Evolutionary conservation across 2,113 vertebrate genomes (phyloP).

Genomic region (Empidonax alnorum): DNA sequence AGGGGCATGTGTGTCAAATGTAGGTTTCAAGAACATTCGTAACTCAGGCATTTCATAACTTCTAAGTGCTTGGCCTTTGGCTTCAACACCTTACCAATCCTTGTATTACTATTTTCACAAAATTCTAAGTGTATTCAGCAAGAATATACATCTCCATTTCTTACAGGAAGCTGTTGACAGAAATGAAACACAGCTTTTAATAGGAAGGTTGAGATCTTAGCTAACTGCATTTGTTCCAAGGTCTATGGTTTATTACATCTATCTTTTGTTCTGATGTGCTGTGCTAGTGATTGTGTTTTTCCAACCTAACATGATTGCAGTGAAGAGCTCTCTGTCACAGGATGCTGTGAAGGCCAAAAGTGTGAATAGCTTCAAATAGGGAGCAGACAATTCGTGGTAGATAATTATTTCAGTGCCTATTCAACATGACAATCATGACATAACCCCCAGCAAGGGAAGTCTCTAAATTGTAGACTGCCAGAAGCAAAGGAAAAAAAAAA

Average conservation of each 20-base stretch:
- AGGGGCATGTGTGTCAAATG: background rate
- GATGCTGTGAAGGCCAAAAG: background rate
- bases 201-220: background rate
- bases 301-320: background rate
- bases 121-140: background rate
- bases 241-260: background rate
- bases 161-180: background rate
- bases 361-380: background rate
- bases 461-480: background rate
- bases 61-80: background rate
- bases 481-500: background rate
- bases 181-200: background rate
- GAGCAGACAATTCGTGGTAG: background rate
- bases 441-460: background rate
- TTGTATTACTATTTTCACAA: background rate
- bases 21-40: background rate
- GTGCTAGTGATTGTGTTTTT: background rate
- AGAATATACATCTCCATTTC: background rate
- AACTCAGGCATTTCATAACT: background rate
- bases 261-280: background rate
- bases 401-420: slow-evolving; percentile 11
- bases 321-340: background rate
- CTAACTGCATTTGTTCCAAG: background rate
- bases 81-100: background rate
- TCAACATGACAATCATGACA: background rate